Evolutionary conservation across 2,113 vertebrate genomes (phyloP).

Genomic region (Meriones unguiculatus): DNA sequence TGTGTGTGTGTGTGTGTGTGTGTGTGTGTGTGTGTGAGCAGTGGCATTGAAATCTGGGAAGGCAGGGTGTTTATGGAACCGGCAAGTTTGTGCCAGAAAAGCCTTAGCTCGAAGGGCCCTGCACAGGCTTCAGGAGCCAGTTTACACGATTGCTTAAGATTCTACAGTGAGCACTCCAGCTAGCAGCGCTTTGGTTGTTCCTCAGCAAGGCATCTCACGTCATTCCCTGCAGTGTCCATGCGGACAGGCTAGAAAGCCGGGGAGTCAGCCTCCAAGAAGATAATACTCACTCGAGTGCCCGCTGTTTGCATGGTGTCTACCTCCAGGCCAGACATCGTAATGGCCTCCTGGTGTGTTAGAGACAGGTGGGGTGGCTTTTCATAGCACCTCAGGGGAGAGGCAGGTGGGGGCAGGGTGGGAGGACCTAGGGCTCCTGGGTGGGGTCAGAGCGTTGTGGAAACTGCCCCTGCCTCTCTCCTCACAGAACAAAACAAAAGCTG

Average conservation of each 20-base stretch:
- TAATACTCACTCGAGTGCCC: not conserved
- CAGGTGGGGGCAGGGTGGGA: accelerated
- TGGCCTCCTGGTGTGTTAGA: accelerated
- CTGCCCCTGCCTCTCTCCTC: too few species aligned
- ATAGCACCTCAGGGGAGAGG: not conserved
- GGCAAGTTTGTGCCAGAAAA: not conserved
- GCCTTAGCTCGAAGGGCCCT: not conserved
- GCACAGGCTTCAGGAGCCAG: not conserved
- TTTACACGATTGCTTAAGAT: not conserved
- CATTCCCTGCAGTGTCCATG: not conserved
- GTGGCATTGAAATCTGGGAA: not conserved
- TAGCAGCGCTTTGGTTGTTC: not conserved
- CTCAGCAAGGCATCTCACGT: not conserved
- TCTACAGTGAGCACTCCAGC: not conserved
- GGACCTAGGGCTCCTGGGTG: not conserved
- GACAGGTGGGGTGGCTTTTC: not conserved
- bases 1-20: too few species aligned
- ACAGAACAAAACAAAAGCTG: not conserved
- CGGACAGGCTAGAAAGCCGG: not conserved
- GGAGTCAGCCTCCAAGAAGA: not conserved
- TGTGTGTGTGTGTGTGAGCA: too few species aligned
- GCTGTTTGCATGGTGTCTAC: accelerated
- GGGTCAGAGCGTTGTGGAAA: not conserved
- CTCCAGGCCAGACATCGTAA: accelerated
- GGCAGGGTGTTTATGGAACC: not conserved